Base-by-base conservation (phyloP, 2,113 vertebrate species). In the Corynorhinus townsendii region DNA sequence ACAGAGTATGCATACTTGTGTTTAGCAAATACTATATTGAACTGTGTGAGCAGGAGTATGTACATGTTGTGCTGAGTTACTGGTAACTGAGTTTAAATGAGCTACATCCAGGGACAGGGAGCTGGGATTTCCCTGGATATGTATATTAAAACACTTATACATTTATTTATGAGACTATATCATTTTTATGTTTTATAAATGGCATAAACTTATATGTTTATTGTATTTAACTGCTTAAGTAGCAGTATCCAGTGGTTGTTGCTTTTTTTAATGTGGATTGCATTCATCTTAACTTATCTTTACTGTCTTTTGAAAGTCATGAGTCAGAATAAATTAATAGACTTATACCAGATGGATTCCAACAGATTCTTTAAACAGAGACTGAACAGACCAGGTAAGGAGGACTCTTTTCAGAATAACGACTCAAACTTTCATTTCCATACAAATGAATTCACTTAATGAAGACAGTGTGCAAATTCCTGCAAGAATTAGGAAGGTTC, bases 241-340 rank as follows among this genome's bases (percentile, higher is more conserved):
- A 77, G 12, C 2, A 49, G 4, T 84, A 64, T 79, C 10, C 30
- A 16, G 4, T 43, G 30, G 64, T 47, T 11, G 4, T 56, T 24
- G 4, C n/a, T n/a, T 73, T 28, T 49, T 69, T 68, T 68, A 95
- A 73, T 68, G 10, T 56, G 33, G 5, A 8, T 84, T 90, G 17
- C 28, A 10, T 17, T 91, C 17, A 64, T 38, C 10, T 91, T 15
- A 72, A 12, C 45, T 77, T 86, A 91, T 76, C 30, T 75, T 76
- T 16, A 91, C 14, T 86, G 11, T 28, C 2, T 93, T 93, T 82
- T 86, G 17, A 90, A 76, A 76, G 75, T 43, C 20, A 79, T 40
- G 30, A 68, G n/a, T 30, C n/a, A 89, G 5, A 33, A 47, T 59
- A 66, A 95, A 71, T 69, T 22, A 83, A 66, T 26, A 54, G 7